Evolutionary conservation across 2,888 invertebrate genomes (phyloP).

Genomic region (Pristionchus mayeri): DNA sequence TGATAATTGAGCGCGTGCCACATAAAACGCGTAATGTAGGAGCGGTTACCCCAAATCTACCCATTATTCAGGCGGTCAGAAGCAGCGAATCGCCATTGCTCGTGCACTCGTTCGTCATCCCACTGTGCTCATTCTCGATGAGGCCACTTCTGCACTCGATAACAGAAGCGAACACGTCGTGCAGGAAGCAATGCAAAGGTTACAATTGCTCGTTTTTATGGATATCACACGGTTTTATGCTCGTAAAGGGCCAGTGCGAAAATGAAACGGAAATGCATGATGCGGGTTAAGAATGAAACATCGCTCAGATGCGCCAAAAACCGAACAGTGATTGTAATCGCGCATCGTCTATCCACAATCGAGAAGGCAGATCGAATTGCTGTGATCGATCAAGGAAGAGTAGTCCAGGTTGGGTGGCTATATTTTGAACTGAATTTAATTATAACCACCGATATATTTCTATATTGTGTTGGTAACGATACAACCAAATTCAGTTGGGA

Average conservation of each 20-base stretch:
- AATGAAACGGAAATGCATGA: too few species aligned
- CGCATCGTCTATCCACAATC: conserved; percentile 78
- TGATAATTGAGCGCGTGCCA: too few species aligned
- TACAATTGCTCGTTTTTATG: not conserved
- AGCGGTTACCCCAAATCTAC: too few species aligned
- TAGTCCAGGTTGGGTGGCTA: conserved; percentile 56
- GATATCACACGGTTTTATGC: too few species aligned
- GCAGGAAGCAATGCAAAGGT: conserved; percentile 41
- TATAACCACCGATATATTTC: too few species aligned
- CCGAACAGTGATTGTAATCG: conserved; percentile 78
- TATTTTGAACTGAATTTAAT: too few species aligned
- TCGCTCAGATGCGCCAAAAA: conserved; percentile 47
- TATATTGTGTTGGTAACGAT: too few species aligned
- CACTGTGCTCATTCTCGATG: not conserved
- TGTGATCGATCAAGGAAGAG: conserved; percentile 69
- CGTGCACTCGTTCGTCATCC: conserved; percentile 60
- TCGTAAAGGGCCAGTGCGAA: too few species aligned
- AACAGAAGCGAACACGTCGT: conserved; percentile 9
- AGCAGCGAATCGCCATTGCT: conserved; percentile 66
- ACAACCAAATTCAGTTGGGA: conserved; percentile 23
- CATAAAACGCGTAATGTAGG: too few species aligned
- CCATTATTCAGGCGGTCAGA: not conserved
- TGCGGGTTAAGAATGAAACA: too few species aligned
- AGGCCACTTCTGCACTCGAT: not conserved
- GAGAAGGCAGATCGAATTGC: conserved; percentile 77